Evolutionary conservation across 2,888 invertebrate species (phyloP), one percentile per base, ranked within the genome.

Genomic region (Phyllotreta striolata): DNA sequence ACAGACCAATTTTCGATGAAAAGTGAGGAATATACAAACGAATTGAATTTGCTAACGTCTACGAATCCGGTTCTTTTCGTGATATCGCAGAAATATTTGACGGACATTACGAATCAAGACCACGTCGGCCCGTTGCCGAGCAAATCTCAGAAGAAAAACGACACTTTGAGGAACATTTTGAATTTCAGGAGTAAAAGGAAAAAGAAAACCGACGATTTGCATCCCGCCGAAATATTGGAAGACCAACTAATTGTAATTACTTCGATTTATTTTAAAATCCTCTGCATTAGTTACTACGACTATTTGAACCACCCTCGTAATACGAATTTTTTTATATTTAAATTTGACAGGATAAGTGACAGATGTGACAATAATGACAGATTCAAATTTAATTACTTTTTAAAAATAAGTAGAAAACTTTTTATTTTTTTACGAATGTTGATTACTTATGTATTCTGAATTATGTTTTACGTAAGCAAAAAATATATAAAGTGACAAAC

Each of bases 141-240:
- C 6, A 10, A 39, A 10, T 6, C 14, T 12, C 5, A 9, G 14
- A 51, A 41, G n/a, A 46, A 57, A 47, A 44, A 35, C 5, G 13
- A 8, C 10, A 44, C 37, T 44, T 44, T 60, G 8, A 44, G 38
- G 24, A 60, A 60, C 24, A 60, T 63, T 38, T 37, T 46, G 9
- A 63, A 51, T 24, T 10, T 43, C 8, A 59, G 51, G 44, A 49
- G 58, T 7, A 66, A 51, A 24, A 56, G 41, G 14, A 47, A 57
- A 52, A 56, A 13, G n/a, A 52, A 58, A 13, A 2, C 39, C 4
- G 37, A 44, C 13, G 52, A 63, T 8, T 46, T 64, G 35, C 60
- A 67, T 56, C 63, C 63, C 9, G 62, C 58, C 47, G 55, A 66
- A 44, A 56, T 66, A 13, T 55, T 68, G 8, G 68, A 69, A 49